Evolutionary conservation across 2,888 invertebrate genomes (phyloP).

Genomic region (Tachystola acroxantha): DNA sequence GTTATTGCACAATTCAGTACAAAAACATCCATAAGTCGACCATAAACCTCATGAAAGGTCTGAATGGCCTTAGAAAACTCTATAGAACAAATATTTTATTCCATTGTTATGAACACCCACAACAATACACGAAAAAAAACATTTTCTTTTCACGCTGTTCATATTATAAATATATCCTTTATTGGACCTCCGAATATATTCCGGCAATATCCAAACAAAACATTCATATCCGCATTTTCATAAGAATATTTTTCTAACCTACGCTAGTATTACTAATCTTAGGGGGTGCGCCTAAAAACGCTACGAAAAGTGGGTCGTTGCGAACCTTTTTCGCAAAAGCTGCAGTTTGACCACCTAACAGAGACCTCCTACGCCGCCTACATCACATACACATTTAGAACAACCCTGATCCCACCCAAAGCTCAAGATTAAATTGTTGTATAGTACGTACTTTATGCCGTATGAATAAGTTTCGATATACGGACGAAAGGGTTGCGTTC

Average conservation of each 20-base stretch:
- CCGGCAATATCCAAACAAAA: conserved; percentile 39
- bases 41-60: too few relatives aligned
- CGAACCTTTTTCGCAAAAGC: conserved; percentile 49
- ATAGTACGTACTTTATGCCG: conserved; percentile 44
- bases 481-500: conserved; percentile 48
- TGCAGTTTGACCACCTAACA: conserved; percentile 7
- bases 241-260: conserved; percentile 47
- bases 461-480: conserved; percentile 60
- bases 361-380: conserved; percentile 4
- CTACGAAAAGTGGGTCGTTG: conserved; percentile 52
- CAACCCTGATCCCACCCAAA: conserved; percentile 5
- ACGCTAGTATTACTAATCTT: conserved; percentile 50
- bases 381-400: not conserved
- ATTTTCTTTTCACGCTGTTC: conserved; percentile 10
- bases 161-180: conserved; percentile 14
- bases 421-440: conserved; percentile 30
- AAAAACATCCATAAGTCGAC: too few relatives aligned
- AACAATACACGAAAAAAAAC: conserved; percentile 15
- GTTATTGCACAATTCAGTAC: too few relatives aligned
- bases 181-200: conserved; percentile 27
- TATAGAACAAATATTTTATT: conserved; percentile 14
- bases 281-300: conserved; percentile 45
- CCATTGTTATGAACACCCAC: conserved; percentile 15
- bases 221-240: conserved; percentile 38
- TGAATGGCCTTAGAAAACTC: conserved; percentile 4